Conservation (phyloP, 2,797 vertebrate genomes). For the Eulemur coronatus region DNA sequence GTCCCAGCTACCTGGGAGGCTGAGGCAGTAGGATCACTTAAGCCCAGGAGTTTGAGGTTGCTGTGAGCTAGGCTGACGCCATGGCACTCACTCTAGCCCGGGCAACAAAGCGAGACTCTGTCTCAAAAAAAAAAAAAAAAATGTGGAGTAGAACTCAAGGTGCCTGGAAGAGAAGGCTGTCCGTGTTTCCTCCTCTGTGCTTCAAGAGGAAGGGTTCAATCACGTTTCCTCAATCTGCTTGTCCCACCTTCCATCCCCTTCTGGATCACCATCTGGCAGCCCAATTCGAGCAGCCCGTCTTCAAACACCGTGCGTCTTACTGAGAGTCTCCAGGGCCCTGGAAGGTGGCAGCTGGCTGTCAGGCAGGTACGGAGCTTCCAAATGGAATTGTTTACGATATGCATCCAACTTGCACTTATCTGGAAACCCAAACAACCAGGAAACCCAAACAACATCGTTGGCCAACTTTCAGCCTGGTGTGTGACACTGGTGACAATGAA, state of each 20-base stretch:
- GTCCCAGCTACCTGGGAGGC: too few species aligned
- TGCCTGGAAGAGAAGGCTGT: neutral
- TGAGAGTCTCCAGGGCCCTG: neutral
- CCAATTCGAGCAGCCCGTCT: neutral
- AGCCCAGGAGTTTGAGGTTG: too few species aligned
- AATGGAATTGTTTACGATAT: neutral
- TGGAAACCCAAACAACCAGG: conserved; percentile 21
- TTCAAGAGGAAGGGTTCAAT: neutral
- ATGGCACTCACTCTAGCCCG: too few species aligned
- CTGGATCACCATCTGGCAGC: neutral
- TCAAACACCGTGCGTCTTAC: neutral
- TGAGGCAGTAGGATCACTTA: too few species aligned
- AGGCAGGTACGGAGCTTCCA: neutral
- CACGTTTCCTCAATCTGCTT: neutral
- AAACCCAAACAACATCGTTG: neutral
- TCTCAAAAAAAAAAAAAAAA: neutral
- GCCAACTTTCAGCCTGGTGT: neutral
- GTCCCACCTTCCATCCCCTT: neutral
- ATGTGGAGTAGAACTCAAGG: neutral
- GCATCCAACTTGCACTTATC: neutral
- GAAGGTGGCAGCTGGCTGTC: neutral
- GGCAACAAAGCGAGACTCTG: too few species aligned
- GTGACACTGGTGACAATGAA: neutral
- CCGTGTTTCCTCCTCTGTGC: neutral
- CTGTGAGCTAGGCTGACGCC: too few species aligned